Base-by-base conservation (phyloP, 2,888 invertebrate genomes). In the Cheilosia pagana region DNA sequence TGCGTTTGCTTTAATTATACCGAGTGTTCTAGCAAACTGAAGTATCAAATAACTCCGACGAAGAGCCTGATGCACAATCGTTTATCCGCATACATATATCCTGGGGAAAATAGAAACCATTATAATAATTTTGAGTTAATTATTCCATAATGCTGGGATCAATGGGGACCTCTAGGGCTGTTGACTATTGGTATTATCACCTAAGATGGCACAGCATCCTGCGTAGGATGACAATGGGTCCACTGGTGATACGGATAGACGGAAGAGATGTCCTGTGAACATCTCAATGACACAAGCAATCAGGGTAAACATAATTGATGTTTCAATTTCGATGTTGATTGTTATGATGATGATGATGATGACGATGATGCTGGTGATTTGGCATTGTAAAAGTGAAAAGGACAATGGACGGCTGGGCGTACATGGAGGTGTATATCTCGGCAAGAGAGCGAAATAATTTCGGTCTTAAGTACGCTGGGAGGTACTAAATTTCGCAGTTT, bases 241-340 rank as follows among this genome's bases (percentile, higher is more conserved):
- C 63, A 52, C 43, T 35, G 41, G 25, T 19, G 60, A 48, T 53
- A 68, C 62, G 23, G n/a, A 55, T 12, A 35, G 23, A 45, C 68
- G 39, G 50, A 52, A 52, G 41, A 75, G 43, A 75, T 39, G 59
- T 57, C 39, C 14, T 52, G 55, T 35, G 57, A 67, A 65, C 53
- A 59, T 71, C 59, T 53, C 62, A 76, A 28, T 77, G 81, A 82
- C 71, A 67, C 53, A 81, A 60, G 23, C 71, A 65, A 71, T 78
- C 60, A 67, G 67, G 48, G 70, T 31, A 53, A 25, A 55, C 63
- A 77, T 76, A 65, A 77, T 82, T 77, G 71, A 72, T 78, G 72
- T 82, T 71, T 82, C 78, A 67, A 78, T 72, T 77, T 68, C 50
- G 4, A 62, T 62, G 43, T 62, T 60, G 55, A 57, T 71, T 43